Conservation (phyloP, 2,888 invertebrate genomes). For the Ptilodon capucinus region DNA sequence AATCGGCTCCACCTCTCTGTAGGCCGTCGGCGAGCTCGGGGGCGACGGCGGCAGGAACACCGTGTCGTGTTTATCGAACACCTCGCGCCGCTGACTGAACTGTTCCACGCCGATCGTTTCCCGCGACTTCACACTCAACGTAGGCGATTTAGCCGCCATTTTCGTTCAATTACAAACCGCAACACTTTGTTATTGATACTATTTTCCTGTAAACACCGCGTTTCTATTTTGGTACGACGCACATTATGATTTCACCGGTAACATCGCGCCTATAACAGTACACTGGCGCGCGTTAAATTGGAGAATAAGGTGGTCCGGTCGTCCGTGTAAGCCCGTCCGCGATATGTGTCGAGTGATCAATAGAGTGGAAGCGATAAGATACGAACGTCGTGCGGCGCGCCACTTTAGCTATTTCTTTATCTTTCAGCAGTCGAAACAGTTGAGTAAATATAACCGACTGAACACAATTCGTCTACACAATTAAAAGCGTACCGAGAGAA, state of each 20-base stretch:
- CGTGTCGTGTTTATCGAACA: conserved; percentile 78
- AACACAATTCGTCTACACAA: conserved; percentile 72
- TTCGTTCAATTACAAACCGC: conserved; percentile 80
- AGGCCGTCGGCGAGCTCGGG: conserved; percentile 46
- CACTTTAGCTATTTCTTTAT: conserved; percentile 75
- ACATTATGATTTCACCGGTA: conserved; percentile 80
- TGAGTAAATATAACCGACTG: conserved; percentile 76
- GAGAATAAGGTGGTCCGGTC: conserved; percentile 75
- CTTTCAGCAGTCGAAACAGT: conserved; percentile 76
- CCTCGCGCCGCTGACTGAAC: conserved; percentile 79
- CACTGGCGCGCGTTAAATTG: conserved; percentile 69
- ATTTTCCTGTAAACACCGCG: conserved; percentile 78
- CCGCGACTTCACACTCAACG: conserved; percentile 73
- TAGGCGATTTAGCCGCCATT: conserved; percentile 78
- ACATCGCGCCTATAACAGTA: conserved; percentile 71
- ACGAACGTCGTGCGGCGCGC: conserved; percentile 64
- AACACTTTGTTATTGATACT: conserved; percentile 78
- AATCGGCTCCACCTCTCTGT: conserved; percentile 64
- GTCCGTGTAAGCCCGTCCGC: conserved; percentile 75
- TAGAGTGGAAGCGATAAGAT: conserved; percentile 78
- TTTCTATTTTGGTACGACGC: conserved; percentile 76
- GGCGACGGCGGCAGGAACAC: conserved; percentile 73
- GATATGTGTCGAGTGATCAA: conserved; percentile 79
- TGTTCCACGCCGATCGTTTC: conserved; percentile 76
- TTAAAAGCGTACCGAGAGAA: conserved; percentile 76